phyloP scores from a whole-genome alignment of 2,797 vertebrate genomes.

The Gila robusta region DNA sequence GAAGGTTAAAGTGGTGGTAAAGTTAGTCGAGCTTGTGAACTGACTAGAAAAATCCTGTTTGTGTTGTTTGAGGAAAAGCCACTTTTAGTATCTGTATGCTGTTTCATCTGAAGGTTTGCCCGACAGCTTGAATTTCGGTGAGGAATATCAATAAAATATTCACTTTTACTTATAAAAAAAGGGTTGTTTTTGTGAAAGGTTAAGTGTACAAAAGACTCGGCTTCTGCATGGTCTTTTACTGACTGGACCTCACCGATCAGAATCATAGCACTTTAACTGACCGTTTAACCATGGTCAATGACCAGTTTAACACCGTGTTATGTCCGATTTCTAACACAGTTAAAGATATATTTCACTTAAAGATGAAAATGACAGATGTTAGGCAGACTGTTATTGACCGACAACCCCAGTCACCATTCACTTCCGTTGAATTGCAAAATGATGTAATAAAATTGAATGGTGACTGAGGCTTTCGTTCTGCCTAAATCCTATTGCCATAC shows the following conservation, averaged over 20 bases:
- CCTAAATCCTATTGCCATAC: background rate
- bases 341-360: background rate
- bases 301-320: background rate
- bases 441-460: background rate
- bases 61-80: background rate
- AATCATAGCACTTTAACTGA: background rate
- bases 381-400: background rate
- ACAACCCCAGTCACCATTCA: background rate
- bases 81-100: background rate
- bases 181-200: background rate
- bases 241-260: background rate
- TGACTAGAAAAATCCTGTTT: background rate
- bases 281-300: background rate
- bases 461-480: background rate
- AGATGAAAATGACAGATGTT: background rate
- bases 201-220: background rate
- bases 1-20: background rate
- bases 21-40: constrained; percentile 8
- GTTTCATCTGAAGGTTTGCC: background rate
- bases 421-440: background rate
- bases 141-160: background rate
- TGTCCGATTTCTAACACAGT: background rate
- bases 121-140: background rate
- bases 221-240: background rate
- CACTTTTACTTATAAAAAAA: background rate